Base-by-base conservation (phyloP, 2,888 invertebrate genomes). In the Trichacis sp. region DNA sequence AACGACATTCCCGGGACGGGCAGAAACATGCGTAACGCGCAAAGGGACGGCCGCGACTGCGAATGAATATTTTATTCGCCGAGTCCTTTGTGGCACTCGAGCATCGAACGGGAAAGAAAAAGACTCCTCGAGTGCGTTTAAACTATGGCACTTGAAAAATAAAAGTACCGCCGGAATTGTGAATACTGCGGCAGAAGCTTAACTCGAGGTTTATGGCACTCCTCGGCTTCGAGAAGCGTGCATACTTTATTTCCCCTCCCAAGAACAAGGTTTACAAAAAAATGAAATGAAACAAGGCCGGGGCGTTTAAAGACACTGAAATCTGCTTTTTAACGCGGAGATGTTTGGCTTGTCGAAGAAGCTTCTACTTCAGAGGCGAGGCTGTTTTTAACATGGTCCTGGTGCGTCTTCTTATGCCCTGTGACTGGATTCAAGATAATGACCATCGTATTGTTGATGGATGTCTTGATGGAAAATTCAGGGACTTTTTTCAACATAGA, bases 61-160 rank as follows among this genome's bases (percentile, higher is more conserved):
- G 36, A 12, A 36, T 36, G 36, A 36, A 36, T 36, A 36, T 36
- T 36, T 36, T 36, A 36, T 36, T 11, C 36, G 36, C 9, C 9
- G 9, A 5, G 36, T 36, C 36, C 36, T 36, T 36, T 36, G 36
- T 36, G 36, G 36, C 36, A n/a, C 36, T 36, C 9, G 6, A 36
- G 36, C n/a, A n/a, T 36, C 9, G 36, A 36, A 36, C 12, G 36
- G 12, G 12, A 36, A 36, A 36, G 12, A 36, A 36, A 36, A 36
- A 36, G 36, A n/a, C n/a, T 36, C 9, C n/a, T 36, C 36, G 36
- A 36, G 36, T 36, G 36, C 36, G 36, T 36, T 36, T 36, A 36
- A 36, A 36, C 36, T 36, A 36, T 36, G 36, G 36, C n/a, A 36
- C 36, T 36, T 36, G 36, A 12, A 36, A n/a, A 36, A n/a, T 3